Percentiles rank a stretch among this genome's conserved stretches.
phyloP scores from a whole-genome alignment of 2,888 invertebrate species.

The Zelleria hepariella region DNA sequence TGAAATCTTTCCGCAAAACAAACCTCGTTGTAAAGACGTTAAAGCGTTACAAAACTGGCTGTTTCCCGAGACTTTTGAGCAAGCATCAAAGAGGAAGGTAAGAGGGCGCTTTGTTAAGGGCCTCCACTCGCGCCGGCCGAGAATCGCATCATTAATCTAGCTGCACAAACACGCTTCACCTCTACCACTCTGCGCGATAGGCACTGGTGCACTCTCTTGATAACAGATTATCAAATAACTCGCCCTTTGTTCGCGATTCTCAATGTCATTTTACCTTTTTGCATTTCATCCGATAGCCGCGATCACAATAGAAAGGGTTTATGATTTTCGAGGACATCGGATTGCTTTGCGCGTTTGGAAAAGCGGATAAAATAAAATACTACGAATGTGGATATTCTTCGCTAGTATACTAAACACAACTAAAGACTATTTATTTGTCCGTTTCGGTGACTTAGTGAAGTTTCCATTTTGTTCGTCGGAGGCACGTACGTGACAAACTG shows the following conservation, averaged over 20 bases:
- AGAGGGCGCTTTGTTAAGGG: slow-evolving; percentile 60
- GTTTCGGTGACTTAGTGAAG: slow-evolving; percentile 57
- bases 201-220: not conserved
- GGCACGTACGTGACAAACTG: slow-evolving; percentile 70
- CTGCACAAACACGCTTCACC: slow-evolving; percentile 35
- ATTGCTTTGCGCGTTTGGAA: not conserved
- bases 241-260: not conserved
- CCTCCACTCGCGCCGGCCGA: slow-evolving; percentile 32
- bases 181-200: not conserved
- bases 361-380: not conserved
- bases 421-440: slow-evolving; percentile 54
- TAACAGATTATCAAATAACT: not conserved
- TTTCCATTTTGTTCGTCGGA: slow-evolving; percentile 60
- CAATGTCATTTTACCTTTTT: not conserved
- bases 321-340: not conserved
- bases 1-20: not conserved
- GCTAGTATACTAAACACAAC: not conserved
- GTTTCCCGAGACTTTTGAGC: slow-evolving; percentile 39
- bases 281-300: not conserved
- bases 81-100: slow-evolving; percentile 52
- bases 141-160: slow-evolving; percentile 64
- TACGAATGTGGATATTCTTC: not conserved
- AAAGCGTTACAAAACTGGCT: slow-evolving; percentile 13
- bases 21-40: not conserved
- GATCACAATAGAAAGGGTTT: not conserved